phyloP scores from a whole-genome alignment of 2,797 vertebrate genomes.

The Perodicticus potto region DNA sequence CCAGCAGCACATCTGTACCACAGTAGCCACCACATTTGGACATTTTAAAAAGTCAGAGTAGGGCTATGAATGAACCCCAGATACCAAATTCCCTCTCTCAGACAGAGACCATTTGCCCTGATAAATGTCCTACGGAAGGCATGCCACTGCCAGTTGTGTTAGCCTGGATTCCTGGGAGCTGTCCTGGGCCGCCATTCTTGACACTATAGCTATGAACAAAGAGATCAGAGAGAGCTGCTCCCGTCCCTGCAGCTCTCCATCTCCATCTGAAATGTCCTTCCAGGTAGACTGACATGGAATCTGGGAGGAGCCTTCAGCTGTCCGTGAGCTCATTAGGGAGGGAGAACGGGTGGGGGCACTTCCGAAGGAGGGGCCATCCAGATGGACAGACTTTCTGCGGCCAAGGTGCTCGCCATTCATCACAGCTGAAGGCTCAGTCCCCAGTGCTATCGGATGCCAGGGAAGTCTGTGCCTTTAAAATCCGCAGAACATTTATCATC shows the following conservation, averaged over 20 bases:
- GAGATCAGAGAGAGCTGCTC: neutral
- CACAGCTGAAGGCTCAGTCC: fast-evolving
- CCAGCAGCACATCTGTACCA: fast-evolving
- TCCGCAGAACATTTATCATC: constrained; percentile 41
- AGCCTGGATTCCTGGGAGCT: neutral
- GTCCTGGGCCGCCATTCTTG: neutral
- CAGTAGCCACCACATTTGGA: neutral
- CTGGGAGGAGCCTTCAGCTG: neutral
- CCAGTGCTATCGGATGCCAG: fast-evolving
- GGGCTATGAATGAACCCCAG: too few species aligned
- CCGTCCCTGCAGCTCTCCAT: neutral
- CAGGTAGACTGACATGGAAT: neutral
- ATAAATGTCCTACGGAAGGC: neutral
- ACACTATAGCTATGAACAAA: neutral
- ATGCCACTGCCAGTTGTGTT: neutral
- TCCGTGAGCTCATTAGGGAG: neutral
- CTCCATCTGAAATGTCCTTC: neutral
- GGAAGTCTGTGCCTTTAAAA: neutral
- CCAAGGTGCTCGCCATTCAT: fast-evolving
- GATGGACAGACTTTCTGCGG: neutral
- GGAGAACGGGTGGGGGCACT: neutral
- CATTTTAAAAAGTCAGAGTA: neutral
- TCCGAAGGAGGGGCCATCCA: neutral
- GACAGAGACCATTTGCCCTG: neutral
- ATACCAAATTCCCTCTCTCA: neutral